These are phyloP conservation scores for Fissipunctia ypsillon DNA, from an alignment of 2,888 invertebrate species.

Conservation along the genomic window DNA sequence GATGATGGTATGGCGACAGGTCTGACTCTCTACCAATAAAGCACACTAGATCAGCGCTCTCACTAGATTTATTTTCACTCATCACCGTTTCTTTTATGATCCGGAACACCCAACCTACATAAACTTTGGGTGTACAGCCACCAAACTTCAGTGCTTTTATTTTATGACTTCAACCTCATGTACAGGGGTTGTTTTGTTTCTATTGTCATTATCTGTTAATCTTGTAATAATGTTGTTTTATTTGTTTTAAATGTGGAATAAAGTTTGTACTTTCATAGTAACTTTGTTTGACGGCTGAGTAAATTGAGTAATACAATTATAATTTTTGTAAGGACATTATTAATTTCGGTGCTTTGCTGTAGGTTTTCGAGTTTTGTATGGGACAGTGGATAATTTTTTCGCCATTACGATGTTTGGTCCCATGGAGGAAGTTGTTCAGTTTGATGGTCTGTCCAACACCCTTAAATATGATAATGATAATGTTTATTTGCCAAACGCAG, in stretches of 20 bases:
- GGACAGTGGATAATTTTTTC: too few relatives aligned
- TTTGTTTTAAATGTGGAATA: not conserved
- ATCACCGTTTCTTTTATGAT: constrained; percentile 3
- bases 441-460: too few relatives aligned
- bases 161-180: constrained; percentile 31
- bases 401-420: too few relatives aligned
- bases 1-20: not conserved
- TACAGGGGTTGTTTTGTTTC: constrained; percentile 28
- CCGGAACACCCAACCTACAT: constrained; percentile 21
- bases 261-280: not conserved
- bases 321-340: not conserved
- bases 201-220: constrained; percentile 34
- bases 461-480: too few relatives aligned
- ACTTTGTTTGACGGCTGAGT: not conserved
- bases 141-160: constrained; percentile 36
- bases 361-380: too few relatives aligned
- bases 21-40: not conserved
- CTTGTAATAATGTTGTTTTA: not conserved
- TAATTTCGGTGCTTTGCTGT: too few relatives aligned
- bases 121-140: constrained; percentile 29
- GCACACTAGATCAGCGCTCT: not conserved
- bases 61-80: not conserved
- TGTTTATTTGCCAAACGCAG: too few relatives aligned
- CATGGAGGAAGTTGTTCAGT: too few relatives aligned
- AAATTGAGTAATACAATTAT: not conserved